phyloP scores from a whole-genome alignment of 1,140 invertebrate genomes.

The Rhagoletis pomonella region DNA sequence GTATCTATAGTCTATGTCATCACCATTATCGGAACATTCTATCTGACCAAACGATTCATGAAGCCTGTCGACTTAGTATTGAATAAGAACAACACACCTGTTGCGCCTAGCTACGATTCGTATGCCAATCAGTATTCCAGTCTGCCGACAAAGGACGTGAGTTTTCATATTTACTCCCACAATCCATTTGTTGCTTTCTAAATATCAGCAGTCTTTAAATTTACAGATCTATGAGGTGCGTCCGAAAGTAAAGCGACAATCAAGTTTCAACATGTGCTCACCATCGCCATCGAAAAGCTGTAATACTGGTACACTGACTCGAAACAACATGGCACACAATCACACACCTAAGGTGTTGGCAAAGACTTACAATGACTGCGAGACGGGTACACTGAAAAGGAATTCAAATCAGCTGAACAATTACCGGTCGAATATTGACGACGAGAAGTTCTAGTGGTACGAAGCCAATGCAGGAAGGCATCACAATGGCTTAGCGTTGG shows the following conservation, averaged over 20 bases:
- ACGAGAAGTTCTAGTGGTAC: conserved; percentile 68
- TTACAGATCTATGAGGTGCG: conserved; percentile 71
- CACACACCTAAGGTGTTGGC: conserved; percentile 81
- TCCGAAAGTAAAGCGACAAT: conserved; percentile 77
- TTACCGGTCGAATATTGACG: conserved; percentile 70
- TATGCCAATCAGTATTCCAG: conserved; percentile 89
- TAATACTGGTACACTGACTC: conserved; percentile 78
- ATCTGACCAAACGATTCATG: conserved; percentile 61
- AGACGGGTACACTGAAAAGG: conserved; percentile 85
- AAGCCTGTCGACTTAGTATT: conserved; percentile 61
- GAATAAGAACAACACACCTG: conserved; percentile 68
- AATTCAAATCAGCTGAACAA: conserved; percentile 81
- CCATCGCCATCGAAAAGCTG: conserved; percentile 74
- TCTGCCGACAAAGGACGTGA: conserved; percentile 84
- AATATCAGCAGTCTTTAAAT: conserved; percentile 53
- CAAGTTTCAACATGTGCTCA: conserved; percentile 77
- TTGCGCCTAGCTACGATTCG: conserved; percentile 84
- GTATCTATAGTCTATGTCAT: conserved; percentile 58
- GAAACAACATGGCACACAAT: conserved; percentile 78
- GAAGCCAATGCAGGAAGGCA: neutral
- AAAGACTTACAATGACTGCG: conserved; percentile 80
- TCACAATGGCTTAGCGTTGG: too few relatives aligned
- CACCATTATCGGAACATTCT: conserved; percentile 67
- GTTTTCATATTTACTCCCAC: conserved; percentile 56
- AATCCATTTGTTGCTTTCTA: neutral